Evolutionary conservation across 2,797 vertebrate species (phyloP).

Genomic region (Eidolon dupreanum): DNA sequence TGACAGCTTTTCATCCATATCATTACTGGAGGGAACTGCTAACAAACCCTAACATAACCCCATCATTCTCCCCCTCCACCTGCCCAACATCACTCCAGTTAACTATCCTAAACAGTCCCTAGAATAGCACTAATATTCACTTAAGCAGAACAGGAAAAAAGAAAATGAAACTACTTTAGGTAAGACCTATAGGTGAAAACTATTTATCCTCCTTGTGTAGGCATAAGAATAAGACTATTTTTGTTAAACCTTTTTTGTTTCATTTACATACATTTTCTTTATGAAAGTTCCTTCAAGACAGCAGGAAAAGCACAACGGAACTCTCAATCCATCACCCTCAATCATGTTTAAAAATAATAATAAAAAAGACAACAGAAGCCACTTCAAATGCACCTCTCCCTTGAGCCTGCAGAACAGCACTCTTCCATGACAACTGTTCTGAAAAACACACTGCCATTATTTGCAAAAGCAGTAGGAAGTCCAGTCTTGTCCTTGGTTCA

Average conservation of each 20-base stretch:
- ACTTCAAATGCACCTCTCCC: conserved; percentile 39
- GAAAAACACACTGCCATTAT: conserved; percentile 52
- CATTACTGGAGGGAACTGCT: background rate
- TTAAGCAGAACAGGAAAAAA: background rate
- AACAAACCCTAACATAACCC: background rate
- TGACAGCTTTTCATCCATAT: background rate
- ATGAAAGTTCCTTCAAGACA: conserved; percentile 12
- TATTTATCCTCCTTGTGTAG: conserved; percentile 8
- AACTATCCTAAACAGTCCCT: background rate
- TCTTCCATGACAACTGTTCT: conserved; percentile 51
- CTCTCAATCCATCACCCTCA: background rate
- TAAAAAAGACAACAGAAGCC: conserved; percentile 44
- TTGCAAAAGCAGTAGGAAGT: conserved; percentile 62
- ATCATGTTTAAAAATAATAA: conserved; percentile 53
- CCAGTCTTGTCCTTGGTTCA: conserved; percentile 39
- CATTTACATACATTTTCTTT: conserved; percentile 31
- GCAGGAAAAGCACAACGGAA: conserved; percentile 50
- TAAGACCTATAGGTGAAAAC: background rate
- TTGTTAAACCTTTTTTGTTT: conserved; percentile 43
- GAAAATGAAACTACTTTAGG: background rate
- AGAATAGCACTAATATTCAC: background rate
- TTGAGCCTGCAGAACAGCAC: conserved; percentile 33
- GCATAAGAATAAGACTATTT: conserved; percentile 24
- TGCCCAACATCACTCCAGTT: background rate
- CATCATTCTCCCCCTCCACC: background rate